Evolutionary conservation across 2,797 vertebrate genomes (phyloP).

Genomic region (Onychomys torridus): DNA sequence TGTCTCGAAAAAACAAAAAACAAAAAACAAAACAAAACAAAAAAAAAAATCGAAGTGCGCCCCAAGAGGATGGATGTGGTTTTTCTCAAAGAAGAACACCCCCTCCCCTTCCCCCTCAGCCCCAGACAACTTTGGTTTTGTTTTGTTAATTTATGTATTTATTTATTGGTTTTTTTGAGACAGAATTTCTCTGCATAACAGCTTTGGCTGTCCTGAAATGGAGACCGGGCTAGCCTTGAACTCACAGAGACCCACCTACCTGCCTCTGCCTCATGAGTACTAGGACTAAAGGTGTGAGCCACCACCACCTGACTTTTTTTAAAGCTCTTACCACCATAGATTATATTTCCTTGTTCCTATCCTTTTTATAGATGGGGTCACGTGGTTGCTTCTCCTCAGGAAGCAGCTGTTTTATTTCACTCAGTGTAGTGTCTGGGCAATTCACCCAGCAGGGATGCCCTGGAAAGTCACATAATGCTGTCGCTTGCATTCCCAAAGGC

Average conservation of each 20-base stretch:
- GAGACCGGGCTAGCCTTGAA: not conserved
- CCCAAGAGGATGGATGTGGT: too few relatives aligned
- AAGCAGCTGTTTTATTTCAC: conserved; percentile 20
- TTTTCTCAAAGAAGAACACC: not conserved
- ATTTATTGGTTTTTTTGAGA: not conserved
- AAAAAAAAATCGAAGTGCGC: too few relatives aligned
- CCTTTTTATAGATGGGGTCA: not conserved
- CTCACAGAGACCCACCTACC: not conserved
- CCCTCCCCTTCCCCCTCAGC: not conserved
- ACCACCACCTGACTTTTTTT: not conserved
- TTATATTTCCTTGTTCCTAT: conserved; percentile 25
- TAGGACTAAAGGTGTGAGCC: not conserved
- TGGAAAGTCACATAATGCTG: not conserved
- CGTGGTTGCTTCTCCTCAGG: not conserved
- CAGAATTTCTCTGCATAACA: not conserved
- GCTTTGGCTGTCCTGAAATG: not conserved
- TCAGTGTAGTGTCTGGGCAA: not conserved
- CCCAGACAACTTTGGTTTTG: not conserved
- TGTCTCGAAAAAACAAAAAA: too few relatives aligned
- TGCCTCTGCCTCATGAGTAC: not conserved
- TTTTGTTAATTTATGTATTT: not conserved
- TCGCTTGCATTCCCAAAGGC: not conserved
- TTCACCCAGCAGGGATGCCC: not conserved
- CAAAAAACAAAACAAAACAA: too few relatives aligned
- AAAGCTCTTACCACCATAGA: not conserved